phyloP scores from a whole-genome alignment of 2,113 vertebrate genomes.

The Nannobrachium achirus region DNA sequence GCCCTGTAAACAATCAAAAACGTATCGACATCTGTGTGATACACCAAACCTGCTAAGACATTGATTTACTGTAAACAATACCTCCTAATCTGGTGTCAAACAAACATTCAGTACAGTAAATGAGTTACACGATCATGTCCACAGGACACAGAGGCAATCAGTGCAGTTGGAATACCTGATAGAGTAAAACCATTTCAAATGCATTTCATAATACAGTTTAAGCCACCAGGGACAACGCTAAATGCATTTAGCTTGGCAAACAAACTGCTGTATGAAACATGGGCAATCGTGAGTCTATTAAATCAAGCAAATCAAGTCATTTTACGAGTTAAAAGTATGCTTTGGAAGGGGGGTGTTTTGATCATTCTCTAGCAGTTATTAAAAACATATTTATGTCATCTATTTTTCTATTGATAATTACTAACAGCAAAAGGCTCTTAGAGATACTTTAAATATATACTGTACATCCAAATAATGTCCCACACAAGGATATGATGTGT shows the following conservation, averaged over 20 bases:
- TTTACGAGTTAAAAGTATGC: background rate
- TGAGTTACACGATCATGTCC: constrained; percentile 74
- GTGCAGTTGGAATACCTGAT: constrained; percentile 79
- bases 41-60: constrained; percentile 35
- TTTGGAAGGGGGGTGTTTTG: background rate
- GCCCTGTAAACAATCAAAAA: constrained; percentile 51
- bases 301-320: constrained; percentile 25
- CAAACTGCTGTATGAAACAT: background rate
- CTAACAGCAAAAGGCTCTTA: constrained; percentile 36
- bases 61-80: constrained; percentile 61
- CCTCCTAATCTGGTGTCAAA: constrained; percentile 39
- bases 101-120: constrained; percentile 64
- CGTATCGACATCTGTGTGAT: constrained; percentile 57
- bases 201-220: constrained; percentile 27
- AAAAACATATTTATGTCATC: constrained; percentile 17
- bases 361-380: constrained; percentile 13
- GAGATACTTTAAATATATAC: constrained; percentile 47
- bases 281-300: constrained; percentile 21
- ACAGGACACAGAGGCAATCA: constrained; percentile 79
- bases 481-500: constrained; percentile 47
- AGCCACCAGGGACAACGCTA: constrained; percentile 3
- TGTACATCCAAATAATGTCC: constrained; percentile 41
- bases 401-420: constrained; percentile 8
- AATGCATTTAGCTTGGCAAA: constrained; percentile 1
- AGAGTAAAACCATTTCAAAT: constrained; percentile 38